Evolutionary conservation across 1,140 invertebrate genomes (phyloP).

Genomic region (Bombyx mandarina): DNA sequence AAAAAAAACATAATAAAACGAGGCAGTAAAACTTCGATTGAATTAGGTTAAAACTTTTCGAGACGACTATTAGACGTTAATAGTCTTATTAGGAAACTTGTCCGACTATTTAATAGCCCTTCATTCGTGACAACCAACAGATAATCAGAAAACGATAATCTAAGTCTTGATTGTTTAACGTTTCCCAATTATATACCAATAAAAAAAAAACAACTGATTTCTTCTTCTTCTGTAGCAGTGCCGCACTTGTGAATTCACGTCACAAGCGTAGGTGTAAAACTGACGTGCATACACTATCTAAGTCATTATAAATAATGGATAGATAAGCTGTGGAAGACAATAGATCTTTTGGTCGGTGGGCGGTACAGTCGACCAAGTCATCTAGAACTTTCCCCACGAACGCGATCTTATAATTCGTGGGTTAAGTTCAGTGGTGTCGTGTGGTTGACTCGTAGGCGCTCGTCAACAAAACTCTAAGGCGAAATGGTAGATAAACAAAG

Average conservation of each 20-base stretch:
- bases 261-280: conserved; percentile 35
- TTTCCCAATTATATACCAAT: conserved; percentile 18
- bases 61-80: conserved; percentile 6
- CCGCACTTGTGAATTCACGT: conserved; percentile 15
- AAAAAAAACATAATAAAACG: neutral
- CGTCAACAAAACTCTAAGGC: conserved; percentile 12
- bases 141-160: conserved; percentile 7
- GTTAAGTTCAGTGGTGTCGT: conserved; percentile 11
- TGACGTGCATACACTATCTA: conserved; percentile 33
- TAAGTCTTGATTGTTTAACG: conserved; percentile 12
- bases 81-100: conserved; percentile 7
- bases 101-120: conserved; percentile 2
- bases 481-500: conserved; percentile 20
- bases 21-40: conserved; percentile 5
- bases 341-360: conserved; percentile 35
- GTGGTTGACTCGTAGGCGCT: conserved; percentile 15
- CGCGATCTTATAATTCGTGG: conserved; percentile 1
- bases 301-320: conserved; percentile 52
- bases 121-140: conserved; percentile 4
- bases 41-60: conserved; percentile 6
- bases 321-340: conserved; percentile 49
- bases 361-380: conserved; percentile 16
- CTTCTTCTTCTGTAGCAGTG: neutral
- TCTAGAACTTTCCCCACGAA: conserved; percentile 7
- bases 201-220: conserved; percentile 1